These are phyloP conservation scores for Microctonus brassicae DNA, from an alignment of 2,888 invertebrate species.

Conservation along the genomic window DNA sequence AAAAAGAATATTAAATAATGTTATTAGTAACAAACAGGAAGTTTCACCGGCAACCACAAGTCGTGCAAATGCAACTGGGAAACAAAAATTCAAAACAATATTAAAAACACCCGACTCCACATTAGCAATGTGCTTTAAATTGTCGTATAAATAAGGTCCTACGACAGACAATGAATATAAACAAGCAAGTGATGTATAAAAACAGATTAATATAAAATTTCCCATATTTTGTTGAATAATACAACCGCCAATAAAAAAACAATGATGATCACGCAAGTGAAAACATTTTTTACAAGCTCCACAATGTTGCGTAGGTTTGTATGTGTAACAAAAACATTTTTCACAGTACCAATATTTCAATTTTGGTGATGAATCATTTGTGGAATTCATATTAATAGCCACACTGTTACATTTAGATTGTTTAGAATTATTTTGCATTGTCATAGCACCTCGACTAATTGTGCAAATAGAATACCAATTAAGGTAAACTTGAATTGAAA, in stretches of 20 bases:
- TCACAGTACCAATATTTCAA: conserved; percentile 60
- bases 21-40: conserved; percentile 53
- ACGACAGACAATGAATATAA: conserved; percentile 53
- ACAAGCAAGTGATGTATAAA: conserved; percentile 57
- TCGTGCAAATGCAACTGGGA: conserved; percentile 55
- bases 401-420: conserved; percentile 34
- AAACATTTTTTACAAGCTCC: conserved; percentile 56
- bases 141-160: conserved; percentile 56
- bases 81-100: conserved; percentile 56
- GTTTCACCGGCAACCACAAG: conserved; percentile 49
- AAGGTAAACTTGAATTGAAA: conserved; percentile 57
- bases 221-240: conserved; percentile 60
- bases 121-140: conserved; percentile 46
- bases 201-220: conserved; percentile 60
- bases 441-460: conserved; percentile 51
- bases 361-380: conserved; percentile 1
- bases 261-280: conserved; percentile 60
- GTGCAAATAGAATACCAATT: conserved; percentile 60
- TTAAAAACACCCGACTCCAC: conserved; percentile 45
- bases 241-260: conserved; percentile 59
- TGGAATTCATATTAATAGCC: conserved; percentile 28
- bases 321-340: conserved; percentile 54
- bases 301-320: conserved; percentile 57
- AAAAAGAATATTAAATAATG: conserved; percentile 53
- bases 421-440: conserved; percentile 38